Base-by-base conservation (phyloP, 2,113 vertebrate genomes). In the Rhabdomys dilectus region DNA sequence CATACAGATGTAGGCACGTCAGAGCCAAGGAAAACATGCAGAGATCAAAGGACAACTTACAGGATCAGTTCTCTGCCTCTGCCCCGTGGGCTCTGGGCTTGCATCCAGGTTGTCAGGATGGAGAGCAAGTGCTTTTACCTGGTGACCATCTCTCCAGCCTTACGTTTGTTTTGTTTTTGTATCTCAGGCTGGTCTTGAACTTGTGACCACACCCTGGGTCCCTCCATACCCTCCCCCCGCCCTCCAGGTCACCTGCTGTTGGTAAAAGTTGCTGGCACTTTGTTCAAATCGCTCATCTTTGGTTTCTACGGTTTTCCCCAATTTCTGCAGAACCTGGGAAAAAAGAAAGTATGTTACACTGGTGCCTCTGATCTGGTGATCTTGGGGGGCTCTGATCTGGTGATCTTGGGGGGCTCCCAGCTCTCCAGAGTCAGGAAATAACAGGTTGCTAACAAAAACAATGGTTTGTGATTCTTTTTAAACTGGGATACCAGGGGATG, bases 211-310 rank as follows among this genome's bases (percentile, higher is more conserved):
- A 4, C 42, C 12, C 76, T 10, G 1, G 1, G 36, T n/a, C 78
- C 72, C 76, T 76, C 73, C 36, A 60, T 19, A 45, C 53, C 39
- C 91, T 36, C 87, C 42, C 51, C 29, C 95, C 66, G 6, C 42
- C 13, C 60, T 80, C 93, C 76, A 87, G 29, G 81, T 98, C 97
- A 99, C 99, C 99, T 99, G 99, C 91, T 99, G 99, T 96, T 99
- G 99, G 76, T 97, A 98, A 96, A 99, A 99, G 96, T 98, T 98
- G 91, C 97, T 98, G 22, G 99, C 97, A 80, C 85, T 99, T 24
- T 98, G 95, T 96, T 99, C 99, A 94, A 99, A 99, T 76, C 99
- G 97, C 51, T 99, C 99, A 9, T 99, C 99, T 98, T 99, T 99
- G 64, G 99, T 99, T 98, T 99, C 99, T 80, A 98, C 98, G 0